Base-by-base conservation (phyloP, 2,888 invertebrate species). In the Muschampia plurimacula region DNA sequence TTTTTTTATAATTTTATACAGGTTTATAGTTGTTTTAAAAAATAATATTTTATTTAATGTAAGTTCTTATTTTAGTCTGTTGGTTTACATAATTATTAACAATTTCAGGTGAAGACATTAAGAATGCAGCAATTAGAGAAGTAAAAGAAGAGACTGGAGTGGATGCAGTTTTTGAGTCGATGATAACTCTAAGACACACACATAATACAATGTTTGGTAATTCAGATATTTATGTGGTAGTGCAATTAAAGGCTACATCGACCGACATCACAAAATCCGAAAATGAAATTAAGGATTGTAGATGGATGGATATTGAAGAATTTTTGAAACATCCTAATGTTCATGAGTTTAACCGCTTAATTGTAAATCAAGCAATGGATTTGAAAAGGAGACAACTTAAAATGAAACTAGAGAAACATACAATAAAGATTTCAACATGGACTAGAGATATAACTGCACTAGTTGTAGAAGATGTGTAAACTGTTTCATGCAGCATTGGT, bases 61-160 rank as follows among this genome's bases (percentile, higher is more conserved):
- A 3, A 32, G 32, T 32, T 32, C 3, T 32, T 32, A 32, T 32
- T 32, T 32, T 32, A 32, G 3, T 32, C 32, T 32, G 32, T 22
- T 22, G 22, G 22, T 22, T 8, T 3, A 7, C 2, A 7, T 41
- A 41, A 4, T 8, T 41, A 9, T 6, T 41, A 80, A 46, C 46
- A 52, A 72, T 88, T 91, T 64, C 83, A 97, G 97, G 96, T 72
- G 99, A 99, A 95, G 96, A 98, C 83, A 94, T 99, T 59, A 95
- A 96, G 74, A 96, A 96, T 80, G 98, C 98, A 13, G 98, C 97
- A 0, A 95, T 96, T 69, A 95, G 99, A 77, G 99, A 99, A 93
- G 97, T 99, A 0, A 92, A 95, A 69, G 99, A 99, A 93, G 99
- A 99, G 93, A 99, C 99, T 0, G 97, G 97, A 66, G 95, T 99